Conservation (phyloP, 1,140 invertebrate species). For the Tetramorium alpestre region DNA sequence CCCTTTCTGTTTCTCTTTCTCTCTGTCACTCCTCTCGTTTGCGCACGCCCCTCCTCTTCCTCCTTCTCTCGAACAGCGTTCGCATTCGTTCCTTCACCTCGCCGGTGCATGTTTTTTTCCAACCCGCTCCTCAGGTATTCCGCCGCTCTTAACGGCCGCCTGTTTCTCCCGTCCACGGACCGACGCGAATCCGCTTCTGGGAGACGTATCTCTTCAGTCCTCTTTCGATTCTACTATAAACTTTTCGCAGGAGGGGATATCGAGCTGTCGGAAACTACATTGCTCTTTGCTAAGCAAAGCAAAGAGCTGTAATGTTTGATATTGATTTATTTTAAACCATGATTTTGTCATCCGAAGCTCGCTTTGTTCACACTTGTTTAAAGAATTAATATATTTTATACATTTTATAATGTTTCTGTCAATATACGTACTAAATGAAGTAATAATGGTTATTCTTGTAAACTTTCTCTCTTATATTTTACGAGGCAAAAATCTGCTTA, state of each 20-base stretch:
- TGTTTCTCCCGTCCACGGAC: constrained; percentile 59
- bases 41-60: constrained; percentile 13
- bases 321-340: neutral
- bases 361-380: neutral
- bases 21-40: constrained; percentile 40
- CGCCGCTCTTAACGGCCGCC: constrained; percentile 78
- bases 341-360: neutral
- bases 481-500: constrained; percentile 45
- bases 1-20: constrained; percentile 20
- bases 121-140: constrained; percentile 82
- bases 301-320: neutral
- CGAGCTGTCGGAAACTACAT: neutral
- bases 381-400: neutral
- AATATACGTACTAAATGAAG: neutral
- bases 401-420: neutral
- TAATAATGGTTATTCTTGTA: neutral
- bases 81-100: constrained; percentile 82
- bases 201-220: constrained; percentile 55
- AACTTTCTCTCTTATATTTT: constrained; percentile 22
- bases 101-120: constrained; percentile 78
- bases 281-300: neutral
- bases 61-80: constrained; percentile 56
- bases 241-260: neutral
- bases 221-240: constrained; percentile 35
- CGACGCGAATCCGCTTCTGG: constrained; percentile 37